These are phyloP conservation scores for Hirudo medicinalis DNA, from an alignment of 1,140 invertebrate genomes.

Conservation along the genomic window DNA sequence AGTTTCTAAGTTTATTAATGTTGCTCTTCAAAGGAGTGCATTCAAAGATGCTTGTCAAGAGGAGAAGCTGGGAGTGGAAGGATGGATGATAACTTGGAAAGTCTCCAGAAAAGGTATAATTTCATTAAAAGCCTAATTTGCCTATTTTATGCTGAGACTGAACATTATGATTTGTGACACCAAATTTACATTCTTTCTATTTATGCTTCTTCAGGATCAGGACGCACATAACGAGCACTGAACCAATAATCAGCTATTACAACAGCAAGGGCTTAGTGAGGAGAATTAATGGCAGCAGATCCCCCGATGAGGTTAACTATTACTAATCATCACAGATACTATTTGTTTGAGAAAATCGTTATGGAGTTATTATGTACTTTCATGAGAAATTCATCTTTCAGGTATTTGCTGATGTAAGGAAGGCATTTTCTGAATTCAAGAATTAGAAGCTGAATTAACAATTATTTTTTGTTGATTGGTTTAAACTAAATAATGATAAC, in stretches of 20 bases:
- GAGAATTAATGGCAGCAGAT: conserved; percentile 58
- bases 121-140: background rate
- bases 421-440: too few species aligned
- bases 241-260: conserved; percentile 85
- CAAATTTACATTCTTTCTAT: conserved; percentile 12
- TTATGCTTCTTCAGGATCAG: conserved; percentile 47
- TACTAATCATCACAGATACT: too few species aligned
- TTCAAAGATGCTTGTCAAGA: conserved; percentile 65
- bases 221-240: conserved; percentile 75
- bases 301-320: conserved; percentile 51
- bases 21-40: conserved; percentile 51
- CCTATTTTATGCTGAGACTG: background rate
- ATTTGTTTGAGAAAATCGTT: too few species aligned
- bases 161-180: background rate
- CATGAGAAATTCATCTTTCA: too few species aligned
- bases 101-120: conserved; percentile 61
- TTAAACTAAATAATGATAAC: too few species aligned
- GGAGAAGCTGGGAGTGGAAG: conserved; percentile 78
- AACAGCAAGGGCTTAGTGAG: conserved; percentile 57
- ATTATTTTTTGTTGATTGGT: too few species aligned
- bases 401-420: too few species aligned
- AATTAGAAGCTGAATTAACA: too few species aligned
- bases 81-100: conserved; percentile 84
- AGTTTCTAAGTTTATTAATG: background rate
- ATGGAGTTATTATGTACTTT: too few species aligned